Base-by-base conservation (phyloP, 2,888 invertebrate species). In the Osmoderma eremita region DNA sequence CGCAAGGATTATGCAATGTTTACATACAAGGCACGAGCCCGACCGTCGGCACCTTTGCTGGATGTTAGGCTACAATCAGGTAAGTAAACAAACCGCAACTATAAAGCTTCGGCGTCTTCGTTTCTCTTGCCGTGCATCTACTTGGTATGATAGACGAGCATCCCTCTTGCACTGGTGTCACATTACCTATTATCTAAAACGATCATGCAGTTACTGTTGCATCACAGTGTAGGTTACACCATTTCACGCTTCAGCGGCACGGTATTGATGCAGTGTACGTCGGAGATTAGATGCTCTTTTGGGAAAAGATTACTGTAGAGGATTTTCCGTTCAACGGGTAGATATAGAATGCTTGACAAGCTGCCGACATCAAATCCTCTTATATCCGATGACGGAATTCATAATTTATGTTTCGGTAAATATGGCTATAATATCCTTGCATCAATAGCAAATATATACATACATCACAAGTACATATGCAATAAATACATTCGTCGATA, bases 151-250 rank as follows among this genome's bases (percentile, higher is more conserved):
- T 30, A 30, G 5, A 10, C 24, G 12, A 15, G 24, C 24, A 58
- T 22, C 45, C 58, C 42, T 51, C 30, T 13, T 12, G 17, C 17
- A n/a, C 42, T 17, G 58, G 58, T 61, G 24, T 61, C 58, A 15
- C 24, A 45, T 61, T 61, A 64, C 64, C 48, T 51, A 49, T 24
- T 65, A 65, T 66, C 49, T 38, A 48, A 66, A 38, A 36, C 38
- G 66, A 66, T 66, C 51, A 51, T 51, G 41, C 13, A 15, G 61
- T 66, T 39, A 61, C 50, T 66, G 66, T 66, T 63, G 36, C 63
- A 63, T 51, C 12, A 24, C 3, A 15, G 63, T 63, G 41, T 63
- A 51, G 22, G 53, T 63, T 63, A 63, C 63, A 42, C 42, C 41
- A 63, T 42, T 63, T 24, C 42, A 63, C 49, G 49, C 49, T 63